These are phyloP conservation scores for Portevinia maculata DNA, from an alignment of 2,888 invertebrate genomes.

Conservation along the genomic window DNA sequence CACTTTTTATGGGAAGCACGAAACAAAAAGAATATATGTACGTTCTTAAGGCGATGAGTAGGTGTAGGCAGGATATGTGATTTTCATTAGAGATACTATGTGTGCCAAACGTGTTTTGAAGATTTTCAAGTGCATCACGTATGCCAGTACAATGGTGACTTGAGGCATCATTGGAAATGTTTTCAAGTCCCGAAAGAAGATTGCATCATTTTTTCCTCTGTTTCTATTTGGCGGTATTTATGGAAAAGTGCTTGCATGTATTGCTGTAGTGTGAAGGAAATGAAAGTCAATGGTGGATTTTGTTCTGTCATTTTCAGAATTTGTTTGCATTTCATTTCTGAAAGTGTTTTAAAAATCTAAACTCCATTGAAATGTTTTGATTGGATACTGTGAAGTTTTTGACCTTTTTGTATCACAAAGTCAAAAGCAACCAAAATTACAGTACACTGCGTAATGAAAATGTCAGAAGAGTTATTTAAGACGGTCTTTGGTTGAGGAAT, in stretches of 20 bases:
- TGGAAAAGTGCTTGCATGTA: neutral
- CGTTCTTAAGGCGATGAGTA: neutral
- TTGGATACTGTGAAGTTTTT: too few species aligned
- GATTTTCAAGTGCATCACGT: slow-evolving; percentile 25
- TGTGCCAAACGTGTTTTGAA: slow-evolving; percentile 29
- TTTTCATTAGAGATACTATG: slow-evolving; percentile 56
- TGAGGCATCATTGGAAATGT: slow-evolving; percentile 29
- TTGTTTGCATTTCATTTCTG: slow-evolving; percentile 10
- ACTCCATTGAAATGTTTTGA: neutral
- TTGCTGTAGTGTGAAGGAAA: slow-evolving; percentile 4
- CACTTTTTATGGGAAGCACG: slow-evolving; percentile 16
- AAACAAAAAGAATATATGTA: slow-evolving; percentile 23
- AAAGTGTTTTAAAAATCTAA: neutral
- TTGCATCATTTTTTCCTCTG: neutral
- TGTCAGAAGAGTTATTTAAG: too few species aligned
- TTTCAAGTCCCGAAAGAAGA: slow-evolving; percentile 19
- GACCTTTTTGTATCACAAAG: neutral
- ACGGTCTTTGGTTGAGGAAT: too few species aligned
- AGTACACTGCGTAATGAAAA: neutral
- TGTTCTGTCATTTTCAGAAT: slow-evolving; percentile 3
- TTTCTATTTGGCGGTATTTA: slow-evolving; percentile 5
- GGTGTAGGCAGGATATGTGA: slow-evolving; percentile 23
- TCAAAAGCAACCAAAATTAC: neutral
- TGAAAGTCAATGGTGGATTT: slow-evolving; percentile 18
- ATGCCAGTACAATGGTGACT: slow-evolving; percentile 12